Evolutionary conservation across 2,888 invertebrate genomes (phyloP), one percentile per base, ranked within the genome.

Genomic region (Gastracanthus pulcherrimus): DNA sequence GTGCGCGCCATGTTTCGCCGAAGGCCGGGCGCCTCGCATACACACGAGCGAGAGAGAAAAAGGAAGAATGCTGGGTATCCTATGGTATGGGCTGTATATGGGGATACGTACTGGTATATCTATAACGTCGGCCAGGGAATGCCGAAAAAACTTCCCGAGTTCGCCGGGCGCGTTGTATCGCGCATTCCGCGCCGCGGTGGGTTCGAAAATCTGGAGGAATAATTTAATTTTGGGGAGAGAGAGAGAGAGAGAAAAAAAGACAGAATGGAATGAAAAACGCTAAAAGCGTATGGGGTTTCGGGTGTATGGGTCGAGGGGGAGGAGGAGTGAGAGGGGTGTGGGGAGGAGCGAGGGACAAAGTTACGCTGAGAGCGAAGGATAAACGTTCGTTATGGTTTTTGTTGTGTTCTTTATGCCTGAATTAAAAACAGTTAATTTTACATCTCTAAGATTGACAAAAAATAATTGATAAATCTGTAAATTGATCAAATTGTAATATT

Each of bases 201-300:
- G 41, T 80, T 70, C 51, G 29, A 13, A 78, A 78, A 83, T 83
- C 83, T 78, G 70, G 67, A 48, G 66, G 51, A 81, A 78, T 81
- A 83, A 83, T 83, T 76, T 81, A 70, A 81, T 81, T 77, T 74
- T 3, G 62, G 23, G 19, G 1, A 4, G 55, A 23, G 19, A 2
- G 67, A 31, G 36, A 23, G 60, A 62, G 34, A 16, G 7, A 51
- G 23, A 38, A 58, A 36, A n/a, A n/a, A 51, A 36, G 45, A n/a
- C n/a, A 5, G 26, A 45, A 51, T 23, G 34, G 64, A 23, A 77
- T 81, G 81, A 81, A 72, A 81, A 81, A 81, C 72, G 76, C 76
- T 51, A 72, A 81, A 74, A 81, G 72, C 72, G 36, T n/a, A n/a
- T 60, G 6, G 11, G 6, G 58, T 9, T 11, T 11, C 3, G 23